Evolutionary conservation across 2,888 invertebrate genomes (phyloP), one percentile per base, ranked within the genome.

Genomic region (Volucella inflata): DNA sequence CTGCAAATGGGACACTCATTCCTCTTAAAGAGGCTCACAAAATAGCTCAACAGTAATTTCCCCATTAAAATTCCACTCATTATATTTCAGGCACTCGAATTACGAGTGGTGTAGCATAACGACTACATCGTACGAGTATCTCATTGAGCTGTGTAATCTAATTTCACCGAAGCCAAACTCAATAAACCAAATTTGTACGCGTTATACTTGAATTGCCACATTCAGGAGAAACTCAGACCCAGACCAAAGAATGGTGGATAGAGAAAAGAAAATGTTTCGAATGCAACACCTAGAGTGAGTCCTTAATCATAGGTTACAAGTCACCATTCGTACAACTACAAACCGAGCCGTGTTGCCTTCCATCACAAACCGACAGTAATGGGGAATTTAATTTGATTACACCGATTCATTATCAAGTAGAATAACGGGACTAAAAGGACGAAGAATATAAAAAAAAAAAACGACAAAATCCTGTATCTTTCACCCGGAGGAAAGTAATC

Each of bases 311-410:
- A 30, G 30, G 4, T 30, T 6, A 30, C 30, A 30, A 30, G 30
- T 30, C 30, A 30, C 6, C 30, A 30, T 30, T 30, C 6, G 30
- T 30, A 30, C 30, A 30, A 6, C 6, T 30, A n/a, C n/a, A 30
- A 30, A 30, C 6, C 30, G 30, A 30, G 6, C 30, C 6, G 60
- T 71, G 40, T 6, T 67, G 36, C 40, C 55, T 57, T 21, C 40
- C 4, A 62, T 59, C 59, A 55, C 77, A 67, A 70, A 59, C 51
- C 51, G 68, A 72, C 67, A 42, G 67, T 85, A 76, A 77, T 81
- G 76, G 67, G 68, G 68, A 85, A 80, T 81, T 85, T 77, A 81
- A 81, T 77, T 85, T 81, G 81, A 85, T 85, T 85, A 80, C 72
- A 81, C 67, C 80, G 76, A 85, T 85, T 85, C 76, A 81, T 85